phyloP scores from a whole-genome alignment of 2,888 invertebrate genomes.

The Brachyptera risi region DNA sequence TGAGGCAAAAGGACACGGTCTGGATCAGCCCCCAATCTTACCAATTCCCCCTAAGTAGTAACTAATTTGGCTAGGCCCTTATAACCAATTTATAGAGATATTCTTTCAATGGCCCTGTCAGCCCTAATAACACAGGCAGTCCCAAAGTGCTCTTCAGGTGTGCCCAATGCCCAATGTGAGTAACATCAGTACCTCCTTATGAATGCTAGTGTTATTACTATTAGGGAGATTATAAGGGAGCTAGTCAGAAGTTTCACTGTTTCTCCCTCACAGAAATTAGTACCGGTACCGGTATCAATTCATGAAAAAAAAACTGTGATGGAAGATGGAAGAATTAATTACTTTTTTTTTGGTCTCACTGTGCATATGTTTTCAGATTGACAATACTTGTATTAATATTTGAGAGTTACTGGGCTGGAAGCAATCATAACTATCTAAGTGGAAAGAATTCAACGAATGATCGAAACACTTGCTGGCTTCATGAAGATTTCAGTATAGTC shows the following conservation, averaged over 20 bases:
- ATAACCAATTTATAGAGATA: too few species aligned
- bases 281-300: background rate
- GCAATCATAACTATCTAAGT: conserved; percentile 60
- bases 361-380: conserved; percentile 55
- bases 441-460: conserved; percentile 64
- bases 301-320: background rate
- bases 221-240: too few species aligned
- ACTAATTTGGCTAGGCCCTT: too few species aligned
- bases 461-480: conserved; percentile 58
- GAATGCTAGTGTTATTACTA: too few species aligned
- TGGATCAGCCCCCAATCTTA: too few species aligned
- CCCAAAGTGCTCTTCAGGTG: too few species aligned
- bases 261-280: background rate
- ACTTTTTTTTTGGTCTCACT: background rate
- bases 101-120: too few species aligned
- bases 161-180: too few species aligned
- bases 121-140: too few species aligned
- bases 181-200: too few species aligned
- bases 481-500: conserved; percentile 66
- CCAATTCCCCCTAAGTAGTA: too few species aligned
- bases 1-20: too few species aligned
- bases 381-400: conserved; percentile 77
- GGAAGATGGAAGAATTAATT: background rate
- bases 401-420: conserved; percentile 69
- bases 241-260: background rate